Evolutionary conservation across 2,888 invertebrate genomes (phyloP).

Genomic region (Galeruca laticollis): DNA sequence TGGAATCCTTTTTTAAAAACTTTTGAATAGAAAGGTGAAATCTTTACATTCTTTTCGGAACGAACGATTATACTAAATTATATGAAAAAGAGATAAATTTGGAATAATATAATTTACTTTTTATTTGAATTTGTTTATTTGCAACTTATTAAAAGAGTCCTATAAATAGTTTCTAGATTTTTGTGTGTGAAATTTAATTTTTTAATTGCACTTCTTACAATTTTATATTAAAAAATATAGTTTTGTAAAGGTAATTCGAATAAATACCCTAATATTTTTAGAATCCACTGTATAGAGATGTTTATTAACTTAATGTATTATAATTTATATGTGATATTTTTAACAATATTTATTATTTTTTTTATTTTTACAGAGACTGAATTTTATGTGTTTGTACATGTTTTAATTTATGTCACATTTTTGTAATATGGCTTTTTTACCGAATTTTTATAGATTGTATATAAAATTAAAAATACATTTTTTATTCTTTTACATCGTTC

Average conservation of each 20-base stretch:
- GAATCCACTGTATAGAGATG: slow-evolving; percentile 29
- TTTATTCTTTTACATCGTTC: slow-evolving; percentile 30
- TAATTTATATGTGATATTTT: slow-evolving; percentile 37
- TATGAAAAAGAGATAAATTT: no score
- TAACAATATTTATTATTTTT: slow-evolving; percentile 33
- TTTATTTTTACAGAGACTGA: slow-evolving; percentile 34
- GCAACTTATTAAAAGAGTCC: no score
- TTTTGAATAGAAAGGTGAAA: no score
- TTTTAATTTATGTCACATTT: slow-evolving; percentile 34
- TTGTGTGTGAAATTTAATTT: no score
- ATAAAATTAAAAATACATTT: slow-evolving; percentile 33
- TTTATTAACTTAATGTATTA: slow-evolving; percentile 35
- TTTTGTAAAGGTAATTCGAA: slow-evolving; percentile 2
- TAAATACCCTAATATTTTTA: slow-evolving; percentile 13
- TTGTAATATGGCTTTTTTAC: slow-evolving; percentile 34
- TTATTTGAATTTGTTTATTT: no score
- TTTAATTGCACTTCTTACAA: neutral
- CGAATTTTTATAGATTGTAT: slow-evolving; percentile 33
- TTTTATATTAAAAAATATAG: neutral
- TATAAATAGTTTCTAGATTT: no score
- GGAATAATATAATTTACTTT: no score
- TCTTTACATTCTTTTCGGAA: no score
- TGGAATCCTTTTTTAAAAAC: no score
- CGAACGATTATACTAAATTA: no score
- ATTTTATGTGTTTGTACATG: slow-evolving; percentile 36